Evolutionary conservation across 2,113 vertebrate species (phyloP), one percentile per base, ranked within the genome.

Genomic region (Mastomys natalensis): DNA sequence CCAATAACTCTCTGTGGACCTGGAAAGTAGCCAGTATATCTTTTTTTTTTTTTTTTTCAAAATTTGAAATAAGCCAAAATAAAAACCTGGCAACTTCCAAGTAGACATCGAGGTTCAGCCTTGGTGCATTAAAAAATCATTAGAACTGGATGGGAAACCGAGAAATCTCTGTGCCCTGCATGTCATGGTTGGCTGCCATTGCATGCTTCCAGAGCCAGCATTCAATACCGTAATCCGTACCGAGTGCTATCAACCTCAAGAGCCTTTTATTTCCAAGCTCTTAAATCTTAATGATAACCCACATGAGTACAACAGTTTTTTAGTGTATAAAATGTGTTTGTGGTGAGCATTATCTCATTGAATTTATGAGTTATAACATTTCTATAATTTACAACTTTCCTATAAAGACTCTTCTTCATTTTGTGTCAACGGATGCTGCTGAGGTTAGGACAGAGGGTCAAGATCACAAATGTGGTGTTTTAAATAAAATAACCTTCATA

Each of bases 261-360:
- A 73, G 87, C 3, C 90, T 80, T 78, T 74, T 74, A 78, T 87
- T 89, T 78, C 84, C 68, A 74, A 78, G 68, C 87, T 89, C 95
- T 96, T 97, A 77, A 94, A 90, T 87, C 89, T 96, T 95, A 87
- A 95, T 51, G 93, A 78, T 73, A 31, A 87, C 80, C 91, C 51
- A 89, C 94, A 58, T 84, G 43, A 87, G 95, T 24, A 82, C 4
- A 85, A 48, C 73, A 64, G 48, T 37, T 88, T 85, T 85, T 93
- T 74, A 78, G 92, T 90, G 92, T 84, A 89, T 87, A 76, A 91
- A 94, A 74, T 62, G 60, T 80, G 53, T 89, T 64, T 64, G 78
- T 55, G 26, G 78, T 48, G 22, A 86, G 87, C 51, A 90, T 87
- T 55, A 58, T 86, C 95, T 93, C 22, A 0, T 76, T 88, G 85